Evolutionary conservation across 2,797 vertebrate species (phyloP).

Genomic region (Scarus forsteni): DNA sequence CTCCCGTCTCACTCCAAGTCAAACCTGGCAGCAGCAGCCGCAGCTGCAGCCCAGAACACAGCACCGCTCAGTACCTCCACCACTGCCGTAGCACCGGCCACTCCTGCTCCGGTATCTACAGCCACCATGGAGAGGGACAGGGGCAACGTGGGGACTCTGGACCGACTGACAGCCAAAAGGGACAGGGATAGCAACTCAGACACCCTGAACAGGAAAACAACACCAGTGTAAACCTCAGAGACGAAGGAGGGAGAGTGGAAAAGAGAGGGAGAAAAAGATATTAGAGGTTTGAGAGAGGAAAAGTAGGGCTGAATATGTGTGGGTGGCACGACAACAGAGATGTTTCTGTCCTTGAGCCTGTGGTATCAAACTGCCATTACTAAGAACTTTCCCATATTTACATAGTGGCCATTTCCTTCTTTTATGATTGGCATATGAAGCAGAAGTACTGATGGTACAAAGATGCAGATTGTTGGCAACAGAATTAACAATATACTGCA

Average conservation of each 20-base stretch:
- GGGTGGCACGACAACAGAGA: constrained; percentile 31
- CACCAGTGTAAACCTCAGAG: constrained; percentile 81
- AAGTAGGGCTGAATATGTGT: constrained; percentile 31
- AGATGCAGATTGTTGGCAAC: no score
- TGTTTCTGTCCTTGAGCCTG: constrained; percentile 47
- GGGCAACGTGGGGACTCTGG: constrained; percentile 83
- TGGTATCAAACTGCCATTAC: constrained; percentile 50
- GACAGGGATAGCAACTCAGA: constrained; percentile 91
- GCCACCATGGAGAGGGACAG: constrained; percentile 86
- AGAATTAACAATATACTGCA: no score
- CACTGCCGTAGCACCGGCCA: constrained; percentile 39
- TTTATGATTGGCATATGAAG: background rate
- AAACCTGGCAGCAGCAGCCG: constrained; percentile 85
- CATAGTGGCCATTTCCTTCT: background rate
- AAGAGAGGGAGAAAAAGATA: background rate
- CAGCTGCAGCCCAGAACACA: constrained; percentile 70
- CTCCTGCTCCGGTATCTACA: constrained; percentile 76
- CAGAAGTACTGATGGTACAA: background rate
- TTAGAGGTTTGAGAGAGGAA: constrained; percentile 8
- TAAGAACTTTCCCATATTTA: background rate
- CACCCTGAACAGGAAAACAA: constrained; percentile 94
- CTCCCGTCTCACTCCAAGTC: constrained; percentile 88
- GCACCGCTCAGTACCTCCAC: constrained; percentile 84
- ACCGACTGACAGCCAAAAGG: constrained; percentile 84
- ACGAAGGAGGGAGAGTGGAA: background rate